Evolutionary conservation across 2,888 invertebrate genomes (phyloP).

Genomic region (Andrena trimmerana): DNA sequence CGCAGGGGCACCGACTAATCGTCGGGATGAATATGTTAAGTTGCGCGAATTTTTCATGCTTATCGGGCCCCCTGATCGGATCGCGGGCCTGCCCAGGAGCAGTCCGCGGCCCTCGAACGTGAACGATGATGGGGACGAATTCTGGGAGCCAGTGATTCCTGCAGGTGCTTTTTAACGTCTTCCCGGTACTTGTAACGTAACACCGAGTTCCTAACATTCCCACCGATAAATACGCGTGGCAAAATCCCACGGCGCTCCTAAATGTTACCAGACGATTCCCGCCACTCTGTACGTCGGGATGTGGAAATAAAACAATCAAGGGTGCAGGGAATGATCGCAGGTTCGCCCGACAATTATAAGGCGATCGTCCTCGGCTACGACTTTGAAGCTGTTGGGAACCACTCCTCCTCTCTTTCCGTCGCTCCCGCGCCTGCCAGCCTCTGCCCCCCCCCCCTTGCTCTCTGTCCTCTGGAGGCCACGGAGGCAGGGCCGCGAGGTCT

Average conservation of each 20-base stretch:
- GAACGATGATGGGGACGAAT: background rate
- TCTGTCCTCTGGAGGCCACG: constrained; percentile 52
- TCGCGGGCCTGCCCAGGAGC: constrained; percentile 14
- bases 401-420: constrained; percentile 23
- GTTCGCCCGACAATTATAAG: constrained; percentile 62
- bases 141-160: too few species aligned
- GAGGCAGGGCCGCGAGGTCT: constrained; percentile 78
- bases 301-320: constrained; percentile 32
- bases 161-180: too few species aligned
- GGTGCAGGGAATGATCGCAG: constrained; percentile 41
- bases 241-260: background rate
- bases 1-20: constrained; percentile 14
- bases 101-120: background rate
- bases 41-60: constrained; percentile 31
- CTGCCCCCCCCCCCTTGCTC: constrained; percentile 20
- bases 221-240: too few species aligned
- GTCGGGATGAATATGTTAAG: constrained; percentile 22
- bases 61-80: constrained; percentile 38
- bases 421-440: constrained; percentile 15
- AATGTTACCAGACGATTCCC: background rate
- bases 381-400: constrained; percentile 39
- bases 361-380: constrained; percentile 53
- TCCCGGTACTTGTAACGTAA: too few species aligned
- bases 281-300: background rate
- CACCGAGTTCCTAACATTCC: too few species aligned